Base-by-base conservation (phyloP, 2,113 vertebrate genomes). In the Oreochromis tanganicae region DNA sequence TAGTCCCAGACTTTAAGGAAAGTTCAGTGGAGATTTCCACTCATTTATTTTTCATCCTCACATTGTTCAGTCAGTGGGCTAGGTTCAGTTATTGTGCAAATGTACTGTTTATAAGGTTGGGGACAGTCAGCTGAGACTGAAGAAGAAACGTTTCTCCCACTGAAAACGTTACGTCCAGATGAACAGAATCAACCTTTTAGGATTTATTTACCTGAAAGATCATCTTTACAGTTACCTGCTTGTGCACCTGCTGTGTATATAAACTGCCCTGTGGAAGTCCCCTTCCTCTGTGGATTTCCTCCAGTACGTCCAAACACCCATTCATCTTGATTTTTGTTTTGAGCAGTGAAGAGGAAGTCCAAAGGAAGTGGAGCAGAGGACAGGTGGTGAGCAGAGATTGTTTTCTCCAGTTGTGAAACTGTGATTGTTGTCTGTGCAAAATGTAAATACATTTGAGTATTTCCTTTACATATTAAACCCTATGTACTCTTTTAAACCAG, bases 1-100 rank as follows among this genome's bases (percentile, higher is more conserved):
- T 43, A 9, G n/a, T 43, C 10, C 61, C 0, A 4, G 5, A 66
- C 34, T 66, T 38, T 0, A 63, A 1, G 16, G 29, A 66, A 66
- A 7, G 38, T n/a, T 66, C 61, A n/a, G 17, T n/a, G 32, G 38
- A 38, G 32, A n/a, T 66, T 10, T 66, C 17, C 17, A 38, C 29
- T 66, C 32, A 10, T 3, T 29, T 17, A 21, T 0, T 38, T 68
- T 68, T n/a, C 19, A 7, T 2, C 55, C 55, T 57, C 55, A 4
- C 55, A 14, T 57, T 13, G 6, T 57, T 57, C 55, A 57, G 55
- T 57, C 55, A 14, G 56, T 29, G 56, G 13, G 13, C 0, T 16
- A 16, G 3, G 7, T 29, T 59, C 56, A 59, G 27, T 59, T 14
- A 59, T 9, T 59, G 27, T 59, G 27, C 56, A 59, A 9, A 59